These are phyloP conservation scores for Steinernema hermaphroditum DNA, from an alignment of 2,888 invertebrate genomes.

Conservation along the genomic window DNA sequence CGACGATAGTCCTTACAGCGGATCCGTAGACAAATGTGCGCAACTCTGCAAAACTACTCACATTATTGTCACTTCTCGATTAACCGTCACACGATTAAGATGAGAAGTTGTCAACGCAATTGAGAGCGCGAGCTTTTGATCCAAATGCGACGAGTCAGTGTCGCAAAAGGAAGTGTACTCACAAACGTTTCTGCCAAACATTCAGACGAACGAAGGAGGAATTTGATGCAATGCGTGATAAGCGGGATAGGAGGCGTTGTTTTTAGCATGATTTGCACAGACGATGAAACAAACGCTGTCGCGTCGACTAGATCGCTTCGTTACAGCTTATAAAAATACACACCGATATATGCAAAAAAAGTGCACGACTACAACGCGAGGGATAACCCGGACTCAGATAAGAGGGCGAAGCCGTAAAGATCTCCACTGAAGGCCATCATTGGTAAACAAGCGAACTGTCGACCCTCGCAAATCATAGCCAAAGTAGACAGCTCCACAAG, in stretches of 20 bases:
- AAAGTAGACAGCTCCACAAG: background rate
- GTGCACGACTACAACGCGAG: too few relatives aligned
- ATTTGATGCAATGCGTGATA: background rate
- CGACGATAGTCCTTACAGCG: slow-evolving; percentile 67
- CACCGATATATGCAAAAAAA: too few relatives aligned
- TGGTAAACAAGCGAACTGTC: slow-evolving; percentile 12
- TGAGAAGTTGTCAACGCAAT: background rate
- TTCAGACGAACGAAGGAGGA: background rate
- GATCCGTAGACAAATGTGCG: slow-evolving; percentile 67
- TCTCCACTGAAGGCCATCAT: too few relatives aligned
- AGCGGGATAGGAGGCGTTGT: background rate
- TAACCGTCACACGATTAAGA: background rate
- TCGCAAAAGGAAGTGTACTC: background rate
- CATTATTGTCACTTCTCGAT: background rate
- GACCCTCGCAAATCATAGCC: background rate
- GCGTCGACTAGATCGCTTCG: background rate
- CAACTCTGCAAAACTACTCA: slow-evolving; percentile 65
- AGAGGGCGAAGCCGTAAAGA: too few relatives aligned
- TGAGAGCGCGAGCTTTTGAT: background rate
- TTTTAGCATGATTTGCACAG: too few relatives aligned
- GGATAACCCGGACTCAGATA: too few relatives aligned
- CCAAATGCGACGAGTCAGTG: background rate
- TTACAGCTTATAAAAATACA: too few relatives aligned
- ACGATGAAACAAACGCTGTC: background rate
- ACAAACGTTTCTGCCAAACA: background rate